phyloP scores from a whole-genome alignment of 1,140 invertebrate genomes.

The Papilio dardanus region DNA sequence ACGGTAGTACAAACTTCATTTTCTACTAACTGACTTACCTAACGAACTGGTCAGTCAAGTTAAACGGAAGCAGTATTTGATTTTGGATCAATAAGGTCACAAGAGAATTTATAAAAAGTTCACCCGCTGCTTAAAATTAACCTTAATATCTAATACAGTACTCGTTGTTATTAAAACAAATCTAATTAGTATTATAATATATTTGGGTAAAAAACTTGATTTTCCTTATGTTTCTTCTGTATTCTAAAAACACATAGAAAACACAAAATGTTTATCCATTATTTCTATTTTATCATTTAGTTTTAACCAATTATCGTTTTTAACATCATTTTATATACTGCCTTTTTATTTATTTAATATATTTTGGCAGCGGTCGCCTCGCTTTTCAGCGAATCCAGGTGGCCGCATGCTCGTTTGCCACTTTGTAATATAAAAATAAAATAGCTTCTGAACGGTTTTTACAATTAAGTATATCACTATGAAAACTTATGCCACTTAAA shows the following conservation, averaged over 20 bases:
- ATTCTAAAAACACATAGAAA: no score
- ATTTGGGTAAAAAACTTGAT: neutral
- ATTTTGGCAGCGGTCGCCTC: no score
- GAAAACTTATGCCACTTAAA: no score
- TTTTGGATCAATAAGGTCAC: neutral
- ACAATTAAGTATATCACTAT: neutral
- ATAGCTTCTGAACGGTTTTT: neutral
- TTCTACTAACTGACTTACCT: slow-evolving; percentile 16
- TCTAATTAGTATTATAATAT: neutral
- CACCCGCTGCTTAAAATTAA: neutral
- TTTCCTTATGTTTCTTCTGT: no score
- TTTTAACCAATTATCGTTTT: no score
- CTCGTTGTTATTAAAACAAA: neutral
- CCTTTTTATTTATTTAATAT: no score
- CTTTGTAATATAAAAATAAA: no score
- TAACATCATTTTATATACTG: no score
- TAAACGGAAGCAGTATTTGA: neutral
- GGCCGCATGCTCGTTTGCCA: no score
- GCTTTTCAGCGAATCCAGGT: no score
- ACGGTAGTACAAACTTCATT: slow-evolving; percentile 1
- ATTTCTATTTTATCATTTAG: neutral
- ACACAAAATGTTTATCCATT: neutral
- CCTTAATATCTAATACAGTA: neutral
- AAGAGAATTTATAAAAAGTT: neutral
- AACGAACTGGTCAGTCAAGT: slow-evolving; percentile 26